Conservation (phyloP, 1,140 invertebrate species). For the Ooceraea biroi region DNA sequence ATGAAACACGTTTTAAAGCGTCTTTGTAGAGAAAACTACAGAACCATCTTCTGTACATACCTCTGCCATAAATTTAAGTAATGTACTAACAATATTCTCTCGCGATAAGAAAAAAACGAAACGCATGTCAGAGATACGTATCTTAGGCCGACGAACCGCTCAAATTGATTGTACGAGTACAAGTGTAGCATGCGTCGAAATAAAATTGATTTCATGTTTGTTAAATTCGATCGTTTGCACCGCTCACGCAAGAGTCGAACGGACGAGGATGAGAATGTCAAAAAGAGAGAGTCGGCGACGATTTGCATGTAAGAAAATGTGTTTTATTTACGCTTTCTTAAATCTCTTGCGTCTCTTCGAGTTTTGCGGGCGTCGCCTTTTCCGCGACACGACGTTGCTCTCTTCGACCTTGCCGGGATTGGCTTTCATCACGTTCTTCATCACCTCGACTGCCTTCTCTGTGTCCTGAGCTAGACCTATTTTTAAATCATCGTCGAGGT, state of each 20-base stretch:
- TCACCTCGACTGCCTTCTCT: constrained; percentile 87
- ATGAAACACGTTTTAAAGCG: constrained; percentile 32
- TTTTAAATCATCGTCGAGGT: constrained; percentile 85
- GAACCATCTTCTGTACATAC: constrained; percentile 70
- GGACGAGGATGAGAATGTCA: constrained; percentile 38
- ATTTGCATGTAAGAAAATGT: constrained; percentile 25
- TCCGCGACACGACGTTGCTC: constrained; percentile 51
- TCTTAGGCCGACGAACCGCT: constrained; percentile 39
- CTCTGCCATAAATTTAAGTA: constrained; percentile 63
- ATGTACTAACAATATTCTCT: constrained; percentile 62
- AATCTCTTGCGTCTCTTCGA: constrained; percentile 54
- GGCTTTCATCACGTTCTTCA: constrained; percentile 83
- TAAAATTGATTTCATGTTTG: constrained; percentile 47
- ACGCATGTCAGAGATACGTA: constrained; percentile 7
- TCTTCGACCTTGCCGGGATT: constrained; percentile 76
- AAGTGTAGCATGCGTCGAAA: constrained; percentile 34
- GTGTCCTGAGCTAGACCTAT: constrained; percentile 75
- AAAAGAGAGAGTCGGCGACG: constrained; percentile 12
- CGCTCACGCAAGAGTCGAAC: not conserved
- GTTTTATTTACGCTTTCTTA: constrained; percentile 57
- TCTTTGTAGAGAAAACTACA: constrained; percentile 46
- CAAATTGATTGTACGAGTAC: constrained; percentile 41
- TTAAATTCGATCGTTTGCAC: constrained; percentile 9
- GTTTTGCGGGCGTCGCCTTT: constrained; percentile 53
- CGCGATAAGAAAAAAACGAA: constrained; percentile 30